Evolutionary conservation across 2,113 vertebrate genomes (phyloP).

Genomic region (Oncorhynchus tshawytscha): DNA sequence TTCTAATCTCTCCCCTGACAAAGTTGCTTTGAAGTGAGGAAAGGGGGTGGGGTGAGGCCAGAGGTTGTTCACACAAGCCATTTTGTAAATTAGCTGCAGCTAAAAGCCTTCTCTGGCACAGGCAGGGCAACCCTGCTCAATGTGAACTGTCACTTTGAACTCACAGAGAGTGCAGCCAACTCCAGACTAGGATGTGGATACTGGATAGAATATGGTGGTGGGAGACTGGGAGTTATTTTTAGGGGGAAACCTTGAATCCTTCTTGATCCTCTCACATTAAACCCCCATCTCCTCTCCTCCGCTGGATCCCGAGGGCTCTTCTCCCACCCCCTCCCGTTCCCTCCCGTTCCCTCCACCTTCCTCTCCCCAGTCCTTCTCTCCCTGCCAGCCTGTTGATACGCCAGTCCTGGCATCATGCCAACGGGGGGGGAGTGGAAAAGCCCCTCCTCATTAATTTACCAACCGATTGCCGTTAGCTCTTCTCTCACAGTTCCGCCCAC

Average conservation of each 20-base stretch:
- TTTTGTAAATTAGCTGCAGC: slow-evolving; percentile 79
- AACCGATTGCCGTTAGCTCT: slow-evolving; percentile 63
- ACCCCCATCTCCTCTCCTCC: background rate
- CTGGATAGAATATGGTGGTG: background rate
- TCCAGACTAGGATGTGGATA: slow-evolving; percentile 63
- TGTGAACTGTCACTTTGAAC: slow-evolving; percentile 76
- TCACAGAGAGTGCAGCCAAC: slow-evolving; percentile 30
- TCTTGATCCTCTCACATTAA: slow-evolving; percentile 54
- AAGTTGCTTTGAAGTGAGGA: slow-evolving; percentile 89
- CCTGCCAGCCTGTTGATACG: slow-evolving; percentile 70
- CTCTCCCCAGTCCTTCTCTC: slow-evolving; percentile 51
- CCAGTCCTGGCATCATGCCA: slow-evolving; percentile 75
- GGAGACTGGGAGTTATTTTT: slow-evolving; percentile 67
- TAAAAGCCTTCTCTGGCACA: slow-evolving; percentile 56
- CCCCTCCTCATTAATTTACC: slow-evolving; percentile 77
- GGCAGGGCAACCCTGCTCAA: slow-evolving; percentile 57
- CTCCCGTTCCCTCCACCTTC: background rate
- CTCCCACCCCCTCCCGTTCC: background rate
- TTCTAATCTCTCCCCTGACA: slow-evolving; percentile 85
- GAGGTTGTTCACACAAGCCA: slow-evolving; percentile 73
- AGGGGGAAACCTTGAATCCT: slow-evolving; percentile 73
- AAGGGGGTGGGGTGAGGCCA: slow-evolving; percentile 62
- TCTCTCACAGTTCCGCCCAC: slow-evolving; percentile 60
- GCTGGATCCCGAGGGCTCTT: background rate
- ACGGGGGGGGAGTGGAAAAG: slow-evolving; percentile 29